Evolutionary conservation across 92 coral and sea anemone genomes (phyloP).

Genomic region (Galaxea fascicularis): DNA sequence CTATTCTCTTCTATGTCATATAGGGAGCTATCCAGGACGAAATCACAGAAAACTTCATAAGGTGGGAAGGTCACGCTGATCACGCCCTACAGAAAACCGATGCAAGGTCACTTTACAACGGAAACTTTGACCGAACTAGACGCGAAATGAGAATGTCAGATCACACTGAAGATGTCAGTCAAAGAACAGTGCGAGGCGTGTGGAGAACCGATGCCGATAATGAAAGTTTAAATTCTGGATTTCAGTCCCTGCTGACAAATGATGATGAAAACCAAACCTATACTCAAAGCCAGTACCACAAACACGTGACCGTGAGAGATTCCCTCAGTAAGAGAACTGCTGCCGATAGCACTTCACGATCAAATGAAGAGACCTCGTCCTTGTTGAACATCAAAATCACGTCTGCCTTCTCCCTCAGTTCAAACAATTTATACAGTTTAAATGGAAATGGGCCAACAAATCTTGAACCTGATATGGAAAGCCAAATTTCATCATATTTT

Average conservation of each 20-base stretch:
- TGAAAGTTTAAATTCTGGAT: not conserved
- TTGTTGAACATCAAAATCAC: constrained; percentile 11
- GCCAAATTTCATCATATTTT: not conserved
- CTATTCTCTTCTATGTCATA: not conserved
- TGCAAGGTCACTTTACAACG: too few relatives aligned
- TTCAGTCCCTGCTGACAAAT: not conserved
- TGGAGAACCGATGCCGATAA: not conserved
- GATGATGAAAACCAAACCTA: not conserved
- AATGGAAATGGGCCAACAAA: not conserved
- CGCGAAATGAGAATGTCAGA: not conserved
- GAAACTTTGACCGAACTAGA: not conserved
- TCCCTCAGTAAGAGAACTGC: not conserved
- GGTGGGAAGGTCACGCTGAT: not conserved
- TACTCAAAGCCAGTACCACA: not conserved
- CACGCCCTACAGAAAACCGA: not conserved
- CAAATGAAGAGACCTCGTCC: not conserved
- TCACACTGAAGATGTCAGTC: not conserved
- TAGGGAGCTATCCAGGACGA: constrained; percentile 5
- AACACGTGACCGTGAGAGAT: not conserved
- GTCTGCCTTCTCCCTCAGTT: constrained; percentile 23
- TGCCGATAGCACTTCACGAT: not conserved
- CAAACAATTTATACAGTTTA: not conserved
- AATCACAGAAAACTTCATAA: not conserved
- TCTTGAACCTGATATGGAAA: not conserved
- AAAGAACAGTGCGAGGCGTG: not conserved